Conservation (phyloP, 2,797 vertebrate genomes). For the Borostomias antarcticus region DNA sequence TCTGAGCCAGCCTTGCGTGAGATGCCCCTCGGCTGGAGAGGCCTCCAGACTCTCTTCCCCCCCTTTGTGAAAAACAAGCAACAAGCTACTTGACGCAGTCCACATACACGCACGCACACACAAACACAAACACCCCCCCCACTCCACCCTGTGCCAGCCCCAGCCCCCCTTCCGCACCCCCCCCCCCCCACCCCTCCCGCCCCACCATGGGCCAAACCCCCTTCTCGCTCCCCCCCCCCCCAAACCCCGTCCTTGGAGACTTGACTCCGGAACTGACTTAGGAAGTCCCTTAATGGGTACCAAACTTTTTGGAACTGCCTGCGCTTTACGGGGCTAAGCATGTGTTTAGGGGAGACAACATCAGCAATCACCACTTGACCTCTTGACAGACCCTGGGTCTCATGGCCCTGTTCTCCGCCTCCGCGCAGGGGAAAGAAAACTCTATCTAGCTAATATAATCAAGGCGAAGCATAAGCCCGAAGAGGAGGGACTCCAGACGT, state of each 20-base stretch:
- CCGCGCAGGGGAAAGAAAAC: conserved; percentile 55
- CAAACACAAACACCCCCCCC: too few relatives aligned
- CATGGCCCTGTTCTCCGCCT: conserved; percentile 56
- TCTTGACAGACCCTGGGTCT: conserved; percentile 70
- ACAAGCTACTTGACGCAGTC: conserved; percentile 39
- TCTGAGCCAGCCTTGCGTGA: conserved; percentile 76
- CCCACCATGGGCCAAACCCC: conserved; percentile 14
- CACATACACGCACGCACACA: conserved; percentile 34
- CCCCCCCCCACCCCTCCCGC: not conserved
- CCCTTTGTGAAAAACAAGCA: conserved; percentile 56
- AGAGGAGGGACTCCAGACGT: conserved; percentile 74
- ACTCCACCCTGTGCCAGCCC: not conserved
- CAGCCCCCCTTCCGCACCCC: conserved; percentile 1
- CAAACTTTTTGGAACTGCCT: conserved; percentile 82
- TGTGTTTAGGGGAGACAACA: conserved; percentile 80
- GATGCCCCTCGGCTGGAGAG: conserved; percentile 62
- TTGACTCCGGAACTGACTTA: conserved; percentile 81
- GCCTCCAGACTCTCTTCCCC: conserved; percentile 69
- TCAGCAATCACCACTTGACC: conserved; percentile 85
- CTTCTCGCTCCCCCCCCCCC: conserved; percentile 11
- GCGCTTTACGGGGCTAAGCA: conserved; percentile 71
- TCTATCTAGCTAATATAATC: conserved; percentile 76
- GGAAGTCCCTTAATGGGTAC: conserved; percentile 89
- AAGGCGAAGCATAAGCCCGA: conserved; percentile 82
- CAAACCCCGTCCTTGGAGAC: conserved; percentile 61